Evolutionary conservation across 2,113 vertebrate genomes (phyloP).

Genomic region (Macrotis lagotis): DNA sequence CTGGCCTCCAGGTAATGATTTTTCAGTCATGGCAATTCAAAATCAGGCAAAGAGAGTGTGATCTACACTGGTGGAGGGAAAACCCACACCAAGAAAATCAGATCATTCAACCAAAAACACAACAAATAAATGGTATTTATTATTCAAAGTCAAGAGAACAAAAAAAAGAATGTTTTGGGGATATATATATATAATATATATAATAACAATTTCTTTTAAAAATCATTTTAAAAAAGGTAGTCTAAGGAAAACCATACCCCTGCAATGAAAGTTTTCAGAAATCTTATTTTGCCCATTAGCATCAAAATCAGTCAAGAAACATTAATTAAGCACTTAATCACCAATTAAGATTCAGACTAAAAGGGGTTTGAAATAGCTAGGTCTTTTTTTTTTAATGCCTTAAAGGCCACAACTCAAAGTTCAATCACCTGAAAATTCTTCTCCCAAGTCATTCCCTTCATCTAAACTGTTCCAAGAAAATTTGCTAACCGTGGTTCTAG

Average conservation of each 20-base stretch:
- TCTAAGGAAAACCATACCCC: not conserved
- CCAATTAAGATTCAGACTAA: not conserved
- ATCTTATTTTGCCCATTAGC: not conserved
- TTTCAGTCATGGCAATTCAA: not conserved
- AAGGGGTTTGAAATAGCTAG: not conserved
- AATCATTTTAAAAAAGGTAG: too few species aligned
- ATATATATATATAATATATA: not conserved
- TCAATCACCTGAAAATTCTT: not conserved
- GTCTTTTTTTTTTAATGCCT: not conserved
- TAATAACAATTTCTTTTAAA: not conserved
- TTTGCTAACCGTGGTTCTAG: too few species aligned
- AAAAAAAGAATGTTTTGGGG: not conserved
- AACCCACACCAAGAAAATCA: not conserved
- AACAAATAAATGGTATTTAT: not conserved
- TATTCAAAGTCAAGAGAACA: not conserved
- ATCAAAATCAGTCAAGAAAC: not conserved
- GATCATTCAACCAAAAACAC: not conserved
- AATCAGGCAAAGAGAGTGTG: not conserved
- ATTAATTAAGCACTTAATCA: not conserved
- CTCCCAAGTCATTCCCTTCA: not conserved
- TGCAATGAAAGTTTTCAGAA: not conserved
- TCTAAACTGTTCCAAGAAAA: too few species aligned
- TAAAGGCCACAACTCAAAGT: not conserved
- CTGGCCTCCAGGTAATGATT: not conserved
- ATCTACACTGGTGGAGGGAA: not conserved